Conservation (phyloP, 30 jellyfish, hydroid and myxozoan genomes). For the Pelagia noctiluca region DNA sequence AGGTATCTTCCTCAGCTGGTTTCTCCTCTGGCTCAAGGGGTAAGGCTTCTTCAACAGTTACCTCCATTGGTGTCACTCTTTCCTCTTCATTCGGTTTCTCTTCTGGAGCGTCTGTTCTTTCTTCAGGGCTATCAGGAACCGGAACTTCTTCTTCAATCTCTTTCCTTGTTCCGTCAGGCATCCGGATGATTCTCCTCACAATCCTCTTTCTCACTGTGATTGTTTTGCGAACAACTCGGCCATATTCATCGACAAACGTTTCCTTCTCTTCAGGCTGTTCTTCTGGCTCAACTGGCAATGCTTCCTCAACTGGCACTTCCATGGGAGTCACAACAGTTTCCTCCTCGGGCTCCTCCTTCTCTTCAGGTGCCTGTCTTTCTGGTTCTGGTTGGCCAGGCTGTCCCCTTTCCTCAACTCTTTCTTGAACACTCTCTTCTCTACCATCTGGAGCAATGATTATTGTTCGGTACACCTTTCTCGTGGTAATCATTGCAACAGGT, state of each 20-base stretch:
- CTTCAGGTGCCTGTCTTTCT: constrained; percentile 42
- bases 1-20: background rate
- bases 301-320: constrained; percentile 47
- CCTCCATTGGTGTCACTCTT: constrained; percentile 1
- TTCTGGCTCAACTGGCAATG: constrained; percentile 41
- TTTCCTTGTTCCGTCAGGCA: constrained; percentile 58
- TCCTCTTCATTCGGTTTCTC: constrained; percentile 15
- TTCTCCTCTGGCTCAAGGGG: background rate
- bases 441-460: constrained; percentile 2
- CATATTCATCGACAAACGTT: constrained; percentile 11
- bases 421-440: background rate
- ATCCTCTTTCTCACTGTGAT: constrained; percentile 45
- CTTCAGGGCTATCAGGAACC: background rate
- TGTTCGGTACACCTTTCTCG: constrained; percentile 8
- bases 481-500: constrained; percentile 65
- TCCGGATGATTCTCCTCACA: constrained; percentile 47
- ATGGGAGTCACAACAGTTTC: constrained; percentile 25
- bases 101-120: background rate
- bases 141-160: constrained; percentile 57
- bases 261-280: constrained; percentile 20
- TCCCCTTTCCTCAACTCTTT: background rate
- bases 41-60: background rate
- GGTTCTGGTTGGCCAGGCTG: constrained; percentile 13
- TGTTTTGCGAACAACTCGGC: constrained; percentile 31
- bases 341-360: constrained; percentile 28